A percentile compares a stretch with the other conserved stretches of the same genome.
These are phyloP conservation scores for Helicoverpa zea DNA, from an alignment of 1,140 invertebrate species.

Conservation along the genomic window DNA sequence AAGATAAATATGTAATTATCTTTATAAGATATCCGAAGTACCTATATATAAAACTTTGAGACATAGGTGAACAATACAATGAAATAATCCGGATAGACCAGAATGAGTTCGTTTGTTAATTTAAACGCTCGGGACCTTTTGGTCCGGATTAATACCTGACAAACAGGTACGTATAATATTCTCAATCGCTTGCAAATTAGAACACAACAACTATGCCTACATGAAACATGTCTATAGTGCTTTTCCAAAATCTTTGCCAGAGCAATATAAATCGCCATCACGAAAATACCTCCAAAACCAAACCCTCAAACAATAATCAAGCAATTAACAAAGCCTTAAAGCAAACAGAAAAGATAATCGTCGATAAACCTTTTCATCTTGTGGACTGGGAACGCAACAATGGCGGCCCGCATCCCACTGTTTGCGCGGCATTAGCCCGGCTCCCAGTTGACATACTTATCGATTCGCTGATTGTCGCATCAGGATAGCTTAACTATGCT, in stretches of 20 bases:
- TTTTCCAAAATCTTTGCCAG: neutral
- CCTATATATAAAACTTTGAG: too few species aligned
- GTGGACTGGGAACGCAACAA: conserved; percentile 37
- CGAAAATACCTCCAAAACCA: neutral
- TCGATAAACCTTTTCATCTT: conserved; percentile 32
- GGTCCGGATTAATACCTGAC: too few species aligned
- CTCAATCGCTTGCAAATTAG: too few species aligned
- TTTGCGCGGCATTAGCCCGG: conserved; percentile 50
- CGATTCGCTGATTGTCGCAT: conserved; percentile 48
- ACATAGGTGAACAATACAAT: too few species aligned
- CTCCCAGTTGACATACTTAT: conserved; percentile 49
- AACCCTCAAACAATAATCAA: conserved; percentile 15
- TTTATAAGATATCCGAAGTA: too few species aligned
- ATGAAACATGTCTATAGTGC: too few species aligned
- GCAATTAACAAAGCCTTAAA: conserved; percentile 35
- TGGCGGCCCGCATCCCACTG: conserved; percentile 36
- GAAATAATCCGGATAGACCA: too few species aligned
- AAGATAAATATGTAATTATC: neutral
- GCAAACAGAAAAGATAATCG: conserved; percentile 20
- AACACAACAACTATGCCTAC: too few species aligned
- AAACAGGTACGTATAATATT: too few species aligned
- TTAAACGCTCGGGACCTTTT: too few species aligned
- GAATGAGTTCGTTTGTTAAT: too few species aligned
- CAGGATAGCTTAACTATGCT: conserved; percentile 10
- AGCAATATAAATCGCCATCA: neutral